Evolutionary conservation across 2,113 vertebrate genomes (phyloP), one percentile per base, ranked within the genome.

Genomic region (Larimichthys polyactis): DNA sequence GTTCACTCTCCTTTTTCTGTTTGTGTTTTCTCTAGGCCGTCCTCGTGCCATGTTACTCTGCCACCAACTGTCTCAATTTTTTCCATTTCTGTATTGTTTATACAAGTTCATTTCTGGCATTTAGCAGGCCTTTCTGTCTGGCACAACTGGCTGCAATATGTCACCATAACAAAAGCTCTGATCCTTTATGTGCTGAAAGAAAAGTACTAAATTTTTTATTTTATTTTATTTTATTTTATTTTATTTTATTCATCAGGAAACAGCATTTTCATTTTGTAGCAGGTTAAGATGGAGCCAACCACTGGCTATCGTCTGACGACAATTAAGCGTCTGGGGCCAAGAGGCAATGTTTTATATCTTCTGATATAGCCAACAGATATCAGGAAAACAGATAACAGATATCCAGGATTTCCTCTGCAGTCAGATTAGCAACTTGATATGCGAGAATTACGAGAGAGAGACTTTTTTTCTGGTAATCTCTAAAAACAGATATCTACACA

Each of bases 1-100:
- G 29, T 63, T 79, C 65, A 20, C 5, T 24, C 46, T 62, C 19
- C 48, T 27, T 66, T 32, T 36, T 71, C 65, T 80, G 43, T 68
- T 51, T 43, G 20, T 65, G 43, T 73, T 73, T 73, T 58, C 49
- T 75, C 24, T 36, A 32, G 58, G 11, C 59, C 22, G 57, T 66
- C 44, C 32, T 49, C 3, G 36, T 49, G 46, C 46, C 67, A 65
- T 24, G 51, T 51, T 71, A 22, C 22, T 51, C 62, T 22, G 5
- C 19, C 40, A 43, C 11, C 20, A 66, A n/a, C 54, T 3, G 52
- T 71, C 49, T 71, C 27, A 7, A 6, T 51, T 81, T 77, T 24
- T 65, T 40, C 36, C 1, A 36, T 1, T 40, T 14, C 4, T 40
- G 22, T 27, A 19, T 15, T 51, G 43, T 46, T 70, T 55, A 55